Conservation (phyloP, 2,888 invertebrate species). For the Polylopha cassiicola region DNA sequence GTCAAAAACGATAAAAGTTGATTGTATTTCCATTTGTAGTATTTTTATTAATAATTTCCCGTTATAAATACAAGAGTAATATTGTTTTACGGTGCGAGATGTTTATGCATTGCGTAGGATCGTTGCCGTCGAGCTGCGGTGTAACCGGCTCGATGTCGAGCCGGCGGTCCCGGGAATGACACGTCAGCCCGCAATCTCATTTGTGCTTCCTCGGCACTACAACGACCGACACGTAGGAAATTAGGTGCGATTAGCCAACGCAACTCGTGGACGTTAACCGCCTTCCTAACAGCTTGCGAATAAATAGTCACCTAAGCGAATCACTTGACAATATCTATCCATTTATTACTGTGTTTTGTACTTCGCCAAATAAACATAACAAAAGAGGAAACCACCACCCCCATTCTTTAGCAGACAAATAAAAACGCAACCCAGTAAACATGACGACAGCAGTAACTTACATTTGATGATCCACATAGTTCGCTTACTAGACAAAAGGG, state of each 20-base stretch:
- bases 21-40: too few species aligned
- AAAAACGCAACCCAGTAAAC: neutral
- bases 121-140: conserved; percentile 11
- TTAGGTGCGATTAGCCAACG: conserved; percentile 63
- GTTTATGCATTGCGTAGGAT: conserved; percentile 1
- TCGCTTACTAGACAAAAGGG: neutral
- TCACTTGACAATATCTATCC: too few species aligned
- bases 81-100: neutral
- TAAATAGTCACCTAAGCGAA: too few species aligned
- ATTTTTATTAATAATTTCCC: too few species aligned
- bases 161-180: conserved; percentile 52
- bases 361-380: neutral
- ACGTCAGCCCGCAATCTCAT: conserved; percentile 62
- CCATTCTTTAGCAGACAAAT: neutral
- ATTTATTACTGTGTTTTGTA: too few species aligned
- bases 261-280: conserved; percentile 34
- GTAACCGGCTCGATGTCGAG: conserved; percentile 38
- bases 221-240: conserved; percentile 61
- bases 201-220: conserved; percentile 52
- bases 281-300: too few species aligned
- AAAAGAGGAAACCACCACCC: neutral
- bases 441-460: too few species aligned
- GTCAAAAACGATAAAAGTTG: too few species aligned
- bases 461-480: neutral
- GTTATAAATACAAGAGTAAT: too few species aligned